Conservation (phyloP, 1,140 invertebrate species). For the Araneus ventricosus region DNA sequence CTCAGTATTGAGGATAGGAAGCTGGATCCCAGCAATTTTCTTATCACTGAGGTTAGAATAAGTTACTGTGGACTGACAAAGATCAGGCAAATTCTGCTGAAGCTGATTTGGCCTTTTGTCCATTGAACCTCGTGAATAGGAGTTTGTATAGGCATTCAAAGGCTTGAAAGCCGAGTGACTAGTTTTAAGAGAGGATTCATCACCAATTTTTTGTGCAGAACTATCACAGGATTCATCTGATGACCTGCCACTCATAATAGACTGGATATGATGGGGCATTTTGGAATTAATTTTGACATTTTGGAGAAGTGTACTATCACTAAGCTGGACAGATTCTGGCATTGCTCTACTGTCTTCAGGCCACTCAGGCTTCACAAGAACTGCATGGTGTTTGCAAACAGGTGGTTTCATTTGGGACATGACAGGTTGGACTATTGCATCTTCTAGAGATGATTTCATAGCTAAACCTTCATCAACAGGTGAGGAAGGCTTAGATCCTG, state of each 20-base stretch:
- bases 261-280: background rate
- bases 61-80: slow-evolving; percentile 20
- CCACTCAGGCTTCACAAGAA: slow-evolving; percentile 84
- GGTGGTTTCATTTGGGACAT: slow-evolving; percentile 76
- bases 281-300: slow-evolving; percentile 6
- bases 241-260: background rate
- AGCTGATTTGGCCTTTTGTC: slow-evolving; percentile 8
- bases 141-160: slow-evolving; percentile 30
- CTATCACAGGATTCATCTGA: slow-evolving; percentile 23
- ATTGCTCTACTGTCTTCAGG: slow-evolving; percentile 80
- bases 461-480: slow-evolving; percentile 78
- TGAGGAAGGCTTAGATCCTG: slow-evolving; percentile 80
- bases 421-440: slow-evolving; percentile 71
- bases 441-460: slow-evolving; percentile 77
- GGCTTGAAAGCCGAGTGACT: slow-evolving; percentile 64
- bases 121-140: background rate
- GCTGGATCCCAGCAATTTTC: background rate
- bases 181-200: slow-evolving; percentile 55
- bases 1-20: background rate
- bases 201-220: slow-evolving; percentile 4
- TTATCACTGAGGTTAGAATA: background rate
- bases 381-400: slow-evolving; percentile 78
- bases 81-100: slow-evolving; percentile 1
- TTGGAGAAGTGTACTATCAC: background rate
- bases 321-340: background rate